Percentiles rank a stretch among this genome's conserved stretches.
phyloP scores from a whole-genome alignment of 2,113 vertebrate species.

The Felis catus region F.catus_Fca126_mat1.0 CM031412.1:120581001-120581500 shows the following conservation, averaged over 20 bases:
- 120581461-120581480: slow-evolving; percentile 44
- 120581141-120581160: background rate
- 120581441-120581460: slow-evolving; percentile 54
- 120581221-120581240: slow-evolving; percentile 6
- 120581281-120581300: background rate
- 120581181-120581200: slow-evolving; percentile 23
- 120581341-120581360: background rate
- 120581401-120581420: background rate
- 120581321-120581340: background rate
- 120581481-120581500: slow-evolving; percentile 43
- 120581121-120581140: background rate
- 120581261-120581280: background rate
- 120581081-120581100: background rate
- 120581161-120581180: background rate
- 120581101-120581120: background rate
- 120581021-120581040: background rate
- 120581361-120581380: slow-evolving; percentile 20
- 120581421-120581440: slow-evolving; percentile 19
- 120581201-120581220: background rate
- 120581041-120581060: background rate
- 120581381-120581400: background rate
- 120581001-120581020: background rate
- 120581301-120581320: slow-evolving; percentile 3
- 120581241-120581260: background rate
- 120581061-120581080: background rate